These are phyloP conservation scores for Gymnopithys bicolor DNA, from an alignment of 2,797 vertebrate species.

Conservation along the genomic window DNA sequence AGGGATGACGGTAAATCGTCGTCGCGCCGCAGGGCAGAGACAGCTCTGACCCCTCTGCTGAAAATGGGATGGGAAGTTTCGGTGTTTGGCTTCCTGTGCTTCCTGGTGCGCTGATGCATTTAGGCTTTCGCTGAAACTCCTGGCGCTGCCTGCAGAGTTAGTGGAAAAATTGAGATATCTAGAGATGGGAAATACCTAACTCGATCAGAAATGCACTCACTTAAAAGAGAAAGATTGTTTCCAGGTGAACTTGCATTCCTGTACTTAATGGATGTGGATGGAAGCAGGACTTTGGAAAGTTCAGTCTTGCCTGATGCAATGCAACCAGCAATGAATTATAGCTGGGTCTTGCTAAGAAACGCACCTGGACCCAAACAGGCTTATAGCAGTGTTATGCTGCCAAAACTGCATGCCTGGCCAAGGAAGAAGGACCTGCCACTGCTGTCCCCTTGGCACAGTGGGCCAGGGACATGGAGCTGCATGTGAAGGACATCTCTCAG, in stretches of 20 bases:
- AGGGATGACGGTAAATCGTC: neutral
- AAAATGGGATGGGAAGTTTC: slow-evolving; percentile 38
- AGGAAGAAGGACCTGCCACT: neutral
- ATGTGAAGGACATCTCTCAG: neutral
- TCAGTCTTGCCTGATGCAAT: neutral
- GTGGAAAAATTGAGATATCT: slow-evolving; percentile 54
- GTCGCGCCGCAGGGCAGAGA: neutral
- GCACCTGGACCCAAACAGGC: accelerated
- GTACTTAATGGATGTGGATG: neutral
- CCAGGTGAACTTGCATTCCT: slow-evolving; percentile 41
- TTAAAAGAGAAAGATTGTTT: slow-evolving; percentile 58
- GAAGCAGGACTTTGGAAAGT: neutral
- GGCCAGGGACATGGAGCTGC: neutral
- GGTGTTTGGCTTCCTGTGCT: slow-evolving; percentile 30
- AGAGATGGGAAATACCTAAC: slow-evolving; percentile 61
- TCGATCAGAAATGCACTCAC: neutral
- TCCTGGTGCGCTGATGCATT: slow-evolving; percentile 50
- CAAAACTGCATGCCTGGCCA: neutral
- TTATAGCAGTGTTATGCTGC: neutral
- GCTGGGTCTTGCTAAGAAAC: neutral
- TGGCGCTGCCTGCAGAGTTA: slow-evolving; percentile 7
- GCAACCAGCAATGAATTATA: neutral
- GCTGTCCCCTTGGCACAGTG: accelerated
- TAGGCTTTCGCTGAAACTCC: slow-evolving; percentile 23
- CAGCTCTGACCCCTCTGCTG: slow-evolving; percentile 1